phyloP scores from a whole-genome alignment of 2,113 vertebrate genomes.

The Arenaria interpres region DNA sequence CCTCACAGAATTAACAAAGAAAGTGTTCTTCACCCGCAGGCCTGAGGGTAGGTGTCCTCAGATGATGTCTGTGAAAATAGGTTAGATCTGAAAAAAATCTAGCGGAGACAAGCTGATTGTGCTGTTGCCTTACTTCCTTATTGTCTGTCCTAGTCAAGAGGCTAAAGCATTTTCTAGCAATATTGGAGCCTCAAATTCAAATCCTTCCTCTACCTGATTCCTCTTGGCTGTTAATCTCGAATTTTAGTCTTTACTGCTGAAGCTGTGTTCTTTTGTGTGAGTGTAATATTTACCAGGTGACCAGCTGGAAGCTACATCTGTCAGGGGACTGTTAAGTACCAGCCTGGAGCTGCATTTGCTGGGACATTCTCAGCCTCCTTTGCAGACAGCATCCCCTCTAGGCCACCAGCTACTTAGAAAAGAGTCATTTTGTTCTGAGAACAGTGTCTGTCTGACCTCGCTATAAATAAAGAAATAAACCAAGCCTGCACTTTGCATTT shows the following conservation, averaged over 20 bases:
- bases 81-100: background rate
- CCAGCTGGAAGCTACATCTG: background rate
- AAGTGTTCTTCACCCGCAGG: background rate
- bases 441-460: background rate
- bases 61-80: background rate
- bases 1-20: slow-evolving; percentile 25
- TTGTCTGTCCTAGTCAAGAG: background rate
- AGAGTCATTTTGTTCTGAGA: background rate
- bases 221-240: background rate
- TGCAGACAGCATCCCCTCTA: background rate
- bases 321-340: background rate
- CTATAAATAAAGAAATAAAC: background rate
- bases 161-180: background rate
- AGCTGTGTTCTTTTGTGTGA: background rate
- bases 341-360: background rate
- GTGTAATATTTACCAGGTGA: background rate
- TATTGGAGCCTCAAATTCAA: background rate
- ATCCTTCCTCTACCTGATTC: background rate
- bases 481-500: background rate
- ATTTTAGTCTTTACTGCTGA: background rate
- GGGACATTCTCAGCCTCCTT: background rate
- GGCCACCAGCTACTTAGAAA: background rate
- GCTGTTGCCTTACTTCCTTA: background rate
- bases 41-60: background rate
- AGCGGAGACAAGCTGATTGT: background rate